Evolutionary conservation across 2,797 vertebrate species (phyloP), one percentile per base, ranked within the genome.

Genomic region (Danio kyathit): DNA sequence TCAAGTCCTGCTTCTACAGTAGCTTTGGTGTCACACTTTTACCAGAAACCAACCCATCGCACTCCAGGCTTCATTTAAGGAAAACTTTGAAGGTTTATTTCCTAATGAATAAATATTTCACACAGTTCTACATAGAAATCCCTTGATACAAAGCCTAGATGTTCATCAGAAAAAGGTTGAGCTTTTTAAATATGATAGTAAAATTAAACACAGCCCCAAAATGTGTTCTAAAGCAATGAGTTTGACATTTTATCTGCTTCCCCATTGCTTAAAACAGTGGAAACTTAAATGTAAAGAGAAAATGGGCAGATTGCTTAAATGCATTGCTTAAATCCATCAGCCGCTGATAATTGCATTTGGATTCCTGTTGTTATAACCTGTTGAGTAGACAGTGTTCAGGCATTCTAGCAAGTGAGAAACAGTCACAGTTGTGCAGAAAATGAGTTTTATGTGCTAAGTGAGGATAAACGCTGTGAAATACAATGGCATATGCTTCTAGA

Each of bases 391-490:
- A 14, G 41, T 79, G 61, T 73, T 81, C 74, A 54, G 16, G 11
- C 38, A 40, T 69, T 40, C 52, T 64, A 56, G 12, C 13, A 65
- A 54, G 63, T 51, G 60, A 57, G 54, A 56, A 71, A 56, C 29
- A 63, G 57, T 72, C n/a, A 67, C 64, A 82, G 54, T 69, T 57
- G 60, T 75, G 69, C 74, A 63, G 57, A 84, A 80, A 82, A 72
- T 77, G 44, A 41, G 21, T 74, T 80, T 73, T 80, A 46, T 72
- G 74, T 65, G 69, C 17, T n/a, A 43, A 61, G 77, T 78, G 66
- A 76, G n/a, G 52, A 40, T 67, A 85, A 74, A 59, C n/a, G 56
- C 65, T 79, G 56, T 52, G 61, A 81, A 81, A 82, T 73, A 29
- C 57, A 76, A 83, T 67, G 54, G 54, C 64, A 52, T 54, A 17